Evolutionary conservation across 1,140 invertebrate genomes (phyloP).

Genomic region (Ostrea denselamellosa): DNA sequence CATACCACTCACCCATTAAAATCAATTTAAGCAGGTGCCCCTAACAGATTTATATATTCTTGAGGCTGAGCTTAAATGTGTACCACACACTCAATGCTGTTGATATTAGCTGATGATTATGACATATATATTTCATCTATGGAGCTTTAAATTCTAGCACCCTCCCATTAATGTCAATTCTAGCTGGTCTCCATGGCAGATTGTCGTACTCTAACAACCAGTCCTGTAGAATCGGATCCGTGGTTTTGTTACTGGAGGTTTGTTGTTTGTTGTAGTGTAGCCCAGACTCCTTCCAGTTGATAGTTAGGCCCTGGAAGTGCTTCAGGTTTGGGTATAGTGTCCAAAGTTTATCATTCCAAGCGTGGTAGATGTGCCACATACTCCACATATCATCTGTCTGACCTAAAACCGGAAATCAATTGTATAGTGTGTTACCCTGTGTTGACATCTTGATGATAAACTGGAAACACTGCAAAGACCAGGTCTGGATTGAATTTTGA

Average conservation of each 20-base stretch:
- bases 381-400: conserved; percentile 65
- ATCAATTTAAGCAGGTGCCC: too few relatives aligned
- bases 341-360: conserved; percentile 57
- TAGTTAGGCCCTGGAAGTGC: conserved; percentile 41
- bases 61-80: too few relatives aligned
- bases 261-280: conserved; percentile 48
- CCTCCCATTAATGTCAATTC: conserved; percentile 50
- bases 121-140: neutral
- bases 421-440: neutral
- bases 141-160: neutral
- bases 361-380: conserved; percentile 71
- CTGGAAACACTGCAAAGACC: too few relatives aligned
- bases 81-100: too few relatives aligned
- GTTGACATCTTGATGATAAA: too few relatives aligned
- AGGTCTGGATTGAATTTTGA: too few relatives aligned
- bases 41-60: too few relatives aligned
- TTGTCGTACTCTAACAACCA: conserved; percentile 45
- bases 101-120: too few relatives aligned
- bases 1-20: too few relatives aligned
- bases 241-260: neutral
- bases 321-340: conserved; percentile 53
- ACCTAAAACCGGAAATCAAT: conserved; percentile 6
- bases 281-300: conserved; percentile 49
- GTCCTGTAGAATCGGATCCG: conserved; percentile 44
- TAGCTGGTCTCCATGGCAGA: conserved; percentile 46